Evolutionary conservation across 2,888 invertebrate species (phyloP).

Genomic region (Polylopha cassiicola): DNA sequence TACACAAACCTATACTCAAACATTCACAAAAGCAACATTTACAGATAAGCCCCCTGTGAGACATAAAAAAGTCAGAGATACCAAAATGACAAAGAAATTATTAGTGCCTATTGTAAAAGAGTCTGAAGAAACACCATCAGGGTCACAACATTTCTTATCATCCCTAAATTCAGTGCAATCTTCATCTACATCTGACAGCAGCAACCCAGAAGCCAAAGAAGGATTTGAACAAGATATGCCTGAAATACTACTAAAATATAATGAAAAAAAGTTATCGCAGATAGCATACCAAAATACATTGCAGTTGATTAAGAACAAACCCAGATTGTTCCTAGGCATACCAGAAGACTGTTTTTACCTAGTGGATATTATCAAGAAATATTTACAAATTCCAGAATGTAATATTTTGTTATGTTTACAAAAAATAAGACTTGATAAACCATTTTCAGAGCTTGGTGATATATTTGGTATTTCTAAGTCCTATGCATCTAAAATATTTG

Average conservation of each 20-base stretch:
- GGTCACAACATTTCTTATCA: background rate
- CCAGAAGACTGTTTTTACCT: background rate
- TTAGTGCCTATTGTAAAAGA: no score
- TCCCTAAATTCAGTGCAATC: no score
- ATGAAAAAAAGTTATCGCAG: slow-evolving; percentile 1
- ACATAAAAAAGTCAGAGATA: no score
- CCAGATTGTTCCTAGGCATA: slow-evolving; percentile 5
- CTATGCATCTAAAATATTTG: slow-evolving; percentile 23
- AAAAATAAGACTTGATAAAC: slow-evolving; percentile 14
- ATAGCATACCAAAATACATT: slow-evolving; percentile 1
- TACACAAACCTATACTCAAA: no score
- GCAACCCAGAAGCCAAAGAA: background rate
- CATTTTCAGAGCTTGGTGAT: slow-evolving; percentile 6
- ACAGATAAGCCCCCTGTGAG: no score
- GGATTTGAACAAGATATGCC: background rate
- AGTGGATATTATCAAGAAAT: slow-evolving; percentile 4
- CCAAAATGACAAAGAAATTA: no score
- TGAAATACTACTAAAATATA: background rate
- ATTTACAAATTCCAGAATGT: background rate
- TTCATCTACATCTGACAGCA: no score
- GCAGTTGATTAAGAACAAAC: slow-evolving; percentile 1
- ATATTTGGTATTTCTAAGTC: slow-evolving; percentile 2
- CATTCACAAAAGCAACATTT: no score
- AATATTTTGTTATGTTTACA: slow-evolving; percentile 10
- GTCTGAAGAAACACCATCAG: no score